Percentiles rank a stretch among this genome's conserved stretches.
phyloP scores from a whole-genome alignment of 2,888 invertebrate species.

The Rhagonycha lutea region DNA sequence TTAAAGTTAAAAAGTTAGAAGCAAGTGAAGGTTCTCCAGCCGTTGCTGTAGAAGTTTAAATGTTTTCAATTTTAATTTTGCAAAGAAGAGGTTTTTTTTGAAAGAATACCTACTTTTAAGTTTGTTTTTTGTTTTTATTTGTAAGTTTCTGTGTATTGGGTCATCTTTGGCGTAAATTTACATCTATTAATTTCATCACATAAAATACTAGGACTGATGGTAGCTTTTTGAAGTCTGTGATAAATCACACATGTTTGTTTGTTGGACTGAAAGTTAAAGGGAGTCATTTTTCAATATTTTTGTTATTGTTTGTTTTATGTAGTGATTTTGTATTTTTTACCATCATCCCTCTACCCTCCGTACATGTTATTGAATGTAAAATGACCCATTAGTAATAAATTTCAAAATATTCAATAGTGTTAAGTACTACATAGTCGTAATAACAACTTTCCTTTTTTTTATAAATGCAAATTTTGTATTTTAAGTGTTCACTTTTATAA shows the following conservation, averaged over 20 bases:
- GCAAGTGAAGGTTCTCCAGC: constrained; percentile 57
- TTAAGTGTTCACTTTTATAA: neutral
- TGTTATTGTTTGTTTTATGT: neutral
- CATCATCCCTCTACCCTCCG: neutral
- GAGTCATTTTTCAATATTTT: neutral
- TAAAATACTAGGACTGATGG: neutral
- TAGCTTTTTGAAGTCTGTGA: neutral
- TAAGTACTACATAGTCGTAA: neutral
- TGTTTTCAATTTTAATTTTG: neutral
- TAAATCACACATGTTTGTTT: neutral
- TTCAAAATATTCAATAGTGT: neutral
- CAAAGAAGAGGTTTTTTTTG: neutral
- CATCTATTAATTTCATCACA: neutral
- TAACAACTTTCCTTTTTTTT: neutral
- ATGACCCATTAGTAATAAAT: neutral
- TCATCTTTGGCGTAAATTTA: neutral
- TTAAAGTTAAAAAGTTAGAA: constrained; percentile 62
- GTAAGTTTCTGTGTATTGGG: neutral
- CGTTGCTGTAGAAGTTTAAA: constrained; percentile 59
- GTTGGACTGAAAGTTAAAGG: neutral
- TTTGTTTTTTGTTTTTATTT: neutral
- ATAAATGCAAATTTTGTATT: neutral
- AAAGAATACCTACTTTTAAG: neutral
- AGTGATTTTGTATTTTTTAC: neutral
- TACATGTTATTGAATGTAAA: neutral